Percentiles rank a stretch among this genome's conserved stretches.
These are phyloP conservation scores for Pangasius larnaudii DNA, from an alignment of 2,797 vertebrate genomes.

Conservation along the genomic window DNA sequence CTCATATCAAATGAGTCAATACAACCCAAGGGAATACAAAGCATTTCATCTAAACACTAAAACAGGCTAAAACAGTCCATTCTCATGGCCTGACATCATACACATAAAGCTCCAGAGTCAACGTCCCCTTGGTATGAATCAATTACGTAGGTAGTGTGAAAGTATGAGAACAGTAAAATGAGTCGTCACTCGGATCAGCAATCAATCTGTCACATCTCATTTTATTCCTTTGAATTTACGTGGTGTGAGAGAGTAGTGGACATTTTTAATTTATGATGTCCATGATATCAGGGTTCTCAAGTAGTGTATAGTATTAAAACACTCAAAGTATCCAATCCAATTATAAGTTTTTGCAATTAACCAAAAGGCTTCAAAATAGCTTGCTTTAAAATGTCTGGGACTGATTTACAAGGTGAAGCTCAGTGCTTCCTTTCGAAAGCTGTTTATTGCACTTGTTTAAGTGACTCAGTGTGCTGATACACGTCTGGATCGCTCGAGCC, in stretches of 20 bases:
- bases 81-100: not conserved
- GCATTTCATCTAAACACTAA: not conserved
- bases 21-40: not conserved
- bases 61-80: not conserved
- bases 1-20: not conserved
- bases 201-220: not conserved
- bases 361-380: too few species aligned
- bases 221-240: not conserved
- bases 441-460: not conserved
- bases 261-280: not conserved
- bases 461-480: constrained; percentile 7
- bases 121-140: not conserved
- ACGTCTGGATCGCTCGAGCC: not conserved
- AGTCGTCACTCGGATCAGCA: not conserved
- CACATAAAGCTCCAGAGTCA: not conserved
- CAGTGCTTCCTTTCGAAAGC: not conserved
- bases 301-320: not conserved
- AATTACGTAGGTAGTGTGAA: not conserved
- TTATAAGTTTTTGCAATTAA: not conserved
- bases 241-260: not conserved
- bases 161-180: not conserved
- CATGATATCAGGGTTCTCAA: not conserved
- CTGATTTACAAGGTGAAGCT: not conserved
- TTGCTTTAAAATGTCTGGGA: not conserved
- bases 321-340: not conserved